phyloP scores from a whole-genome alignment of 1,140 invertebrate genomes.

The Aphelinus atriplicis region DNA sequence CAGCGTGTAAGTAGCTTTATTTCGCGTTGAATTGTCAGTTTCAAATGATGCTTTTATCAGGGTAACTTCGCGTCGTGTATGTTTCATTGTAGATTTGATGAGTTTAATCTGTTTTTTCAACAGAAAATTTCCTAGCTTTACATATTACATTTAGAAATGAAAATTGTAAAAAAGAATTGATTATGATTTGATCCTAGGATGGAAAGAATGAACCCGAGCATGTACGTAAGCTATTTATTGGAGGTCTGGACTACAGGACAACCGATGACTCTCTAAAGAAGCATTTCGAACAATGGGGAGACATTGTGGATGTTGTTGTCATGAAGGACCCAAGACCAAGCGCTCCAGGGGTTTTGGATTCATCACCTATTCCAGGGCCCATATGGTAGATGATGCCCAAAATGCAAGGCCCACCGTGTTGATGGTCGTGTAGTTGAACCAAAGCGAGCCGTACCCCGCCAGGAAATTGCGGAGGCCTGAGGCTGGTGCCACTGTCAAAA shows the following conservation, averaged over 20 bases:
- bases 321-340: conserved; percentile 96
- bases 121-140: neutral
- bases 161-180: neutral
- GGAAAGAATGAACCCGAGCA: conserved; percentile 86
- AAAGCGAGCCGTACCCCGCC: conserved; percentile 93
- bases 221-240: conserved; percentile 96
- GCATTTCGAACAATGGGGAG: conserved; percentile 97
- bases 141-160: neutral
- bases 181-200: conserved; percentile 53
- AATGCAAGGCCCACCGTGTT: conserved; percentile 84
- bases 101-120: neutral
- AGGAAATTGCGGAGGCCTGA: conserved; percentile 91
- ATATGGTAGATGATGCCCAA: conserved; percentile 96
- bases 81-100: neutral
- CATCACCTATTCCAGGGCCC: conserved; percentile 90
- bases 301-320: conserved; percentile 96
- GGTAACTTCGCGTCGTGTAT: neutral
- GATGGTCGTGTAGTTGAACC: conserved; percentile 93
- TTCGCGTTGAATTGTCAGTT: neutral
- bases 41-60: neutral
- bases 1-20: too few species aligned
- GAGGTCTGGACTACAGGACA: conserved; percentile 94
- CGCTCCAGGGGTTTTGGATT: conserved; percentile 95
- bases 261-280: conserved; percentile 92
- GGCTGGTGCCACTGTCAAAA: conserved; percentile 93